Evolutionary conservation across 1,140 invertebrate species (phyloP), one percentile per base, ranked within the genome.

Genomic region (Achatina immaculata): DNA sequence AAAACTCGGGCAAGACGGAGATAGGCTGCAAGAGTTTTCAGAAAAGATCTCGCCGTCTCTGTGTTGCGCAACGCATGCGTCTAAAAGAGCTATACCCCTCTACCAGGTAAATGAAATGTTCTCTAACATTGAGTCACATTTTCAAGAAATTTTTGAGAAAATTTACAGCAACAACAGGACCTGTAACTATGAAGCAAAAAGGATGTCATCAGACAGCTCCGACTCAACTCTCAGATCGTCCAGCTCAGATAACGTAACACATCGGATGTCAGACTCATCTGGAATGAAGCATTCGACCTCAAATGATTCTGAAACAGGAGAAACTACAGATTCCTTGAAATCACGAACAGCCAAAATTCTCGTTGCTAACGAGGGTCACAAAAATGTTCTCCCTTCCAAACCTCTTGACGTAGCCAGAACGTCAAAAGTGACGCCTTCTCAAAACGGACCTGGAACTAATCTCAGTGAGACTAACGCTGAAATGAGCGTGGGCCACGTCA

Each of bases 61-160:
- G n/a, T n/a, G n/a, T n/a, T n/a, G n/a, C n/a, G n/a, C n/a, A n/a
- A n/a, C n/a, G n/a, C n/a, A n/a, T n/a, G n/a, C n/a, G n/a, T n/a
- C n/a, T n/a, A n/a, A n/a, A 24, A 68, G 42, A 28, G 14, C 43
- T 2, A 78, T 68, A 45, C 34, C 74, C 0, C 55, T n/a, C 9
- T 11, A 24, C 36, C 7, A 28, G 31, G 74, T 77, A 2, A 6
- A 65, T 11, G 1, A 69, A 36, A 68, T 68, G 62, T 78, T 78
- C 34, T 78, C 76, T 1, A 48, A 36, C 31, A 78, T 68, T 28
- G 76, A 78, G 31, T 36, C 34, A 11, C 62, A 68, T 4, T 78
- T 78, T 42, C 62, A 68, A 36, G 55, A 77, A n/a, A 78, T 78
- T 11, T 78, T 68, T 28, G 36, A 68, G 62, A 38, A 78, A 36